Evolutionary conservation across 2,888 invertebrate genomes (phyloP), one percentile per base, ranked within the genome.

Genomic region (Drosophila sordidula): DNA sequence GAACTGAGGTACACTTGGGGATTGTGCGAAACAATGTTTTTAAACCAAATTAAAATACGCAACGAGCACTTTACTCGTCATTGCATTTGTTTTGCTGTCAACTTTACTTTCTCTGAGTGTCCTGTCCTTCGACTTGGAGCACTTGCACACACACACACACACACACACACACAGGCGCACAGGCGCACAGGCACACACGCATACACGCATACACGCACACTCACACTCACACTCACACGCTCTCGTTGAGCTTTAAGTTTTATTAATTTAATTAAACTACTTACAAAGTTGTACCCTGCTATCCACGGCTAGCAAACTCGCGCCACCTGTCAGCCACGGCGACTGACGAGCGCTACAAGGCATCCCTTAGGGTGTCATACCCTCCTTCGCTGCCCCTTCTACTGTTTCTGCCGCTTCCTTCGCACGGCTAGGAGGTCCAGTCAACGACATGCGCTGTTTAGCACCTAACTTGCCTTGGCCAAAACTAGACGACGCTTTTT

Each of bases 251-350:
- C 88, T 87, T 85, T 85, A 85, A 88, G 88, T 88, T 85, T 85
- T 85, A 88, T 85, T 88, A 85, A 85, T 85, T 85, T 88, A 88
- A 85, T 85, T 85, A 85, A 85, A 85, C 88, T 88, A 86, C 84
- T 88, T 85, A 85, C 84, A 85, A 85, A 86, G 84, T 85, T 85
- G 84, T 83, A 67, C 62, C 39, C 75, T 58, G 49, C 58, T 59
- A 81, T 75, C 78, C 86, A 75, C 75, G 81, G 63, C 70, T 66
- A 84, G 87, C 70, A 38, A 69, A 50, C 64, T 75, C 70, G 74
- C 65, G 69, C 68, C 77, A 59, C 73, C 75, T 67, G 42, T 51
- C 54, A 55, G 25, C 57, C 22, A 51, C 55, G 61, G 25, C 62
- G 14, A 32, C 68, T 49, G 63, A 46, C 57, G 29, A 54, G 54